These are phyloP conservation scores for Drosophila emarginata DNA, from an alignment of 2,888 invertebrate genomes.

Conservation along the genomic window DNA sequence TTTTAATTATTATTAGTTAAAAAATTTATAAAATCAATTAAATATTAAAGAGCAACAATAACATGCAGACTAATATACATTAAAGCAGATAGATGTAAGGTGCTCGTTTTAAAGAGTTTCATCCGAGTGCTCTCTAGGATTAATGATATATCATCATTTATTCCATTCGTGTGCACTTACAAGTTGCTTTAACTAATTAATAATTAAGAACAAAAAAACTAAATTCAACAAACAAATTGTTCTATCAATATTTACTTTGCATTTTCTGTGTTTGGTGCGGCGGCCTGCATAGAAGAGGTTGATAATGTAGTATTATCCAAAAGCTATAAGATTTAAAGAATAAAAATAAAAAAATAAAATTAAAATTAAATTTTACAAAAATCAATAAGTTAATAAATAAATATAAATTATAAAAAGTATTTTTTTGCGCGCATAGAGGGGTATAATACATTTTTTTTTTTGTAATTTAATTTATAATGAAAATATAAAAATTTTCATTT, in stretches of 20 bases:
- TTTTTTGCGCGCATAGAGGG: background rate
- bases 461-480: constrained; percentile 26
- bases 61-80: background rate
- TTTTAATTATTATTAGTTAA: constrained; percentile 9
- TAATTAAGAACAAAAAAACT: constrained; percentile 1
- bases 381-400: constrained; percentile 36
- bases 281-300: constrained; percentile 83
- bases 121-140: background rate
- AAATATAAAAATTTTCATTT: constrained; percentile 22
- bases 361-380: constrained; percentile 57
- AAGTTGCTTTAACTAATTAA: background rate
- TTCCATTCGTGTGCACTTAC: background rate
- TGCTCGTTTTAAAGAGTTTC: background rate
- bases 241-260: constrained; percentile 86
- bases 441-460: constrained; percentile 3
- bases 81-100: background rate
- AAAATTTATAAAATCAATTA: background rate
- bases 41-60: constrained; percentile 20
- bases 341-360: constrained; percentile 63
- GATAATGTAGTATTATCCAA: constrained; percentile 84
- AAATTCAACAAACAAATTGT: constrained; percentile 36
- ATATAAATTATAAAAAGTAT: constrained; percentile 34
- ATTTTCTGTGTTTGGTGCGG: constrained; percentile 84
- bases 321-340: constrained; percentile 84
- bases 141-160: background rate